Evolutionary conservation across 2,113 vertebrate species (phyloP).

Genomic region (Nesogale talazaci): DNA sequence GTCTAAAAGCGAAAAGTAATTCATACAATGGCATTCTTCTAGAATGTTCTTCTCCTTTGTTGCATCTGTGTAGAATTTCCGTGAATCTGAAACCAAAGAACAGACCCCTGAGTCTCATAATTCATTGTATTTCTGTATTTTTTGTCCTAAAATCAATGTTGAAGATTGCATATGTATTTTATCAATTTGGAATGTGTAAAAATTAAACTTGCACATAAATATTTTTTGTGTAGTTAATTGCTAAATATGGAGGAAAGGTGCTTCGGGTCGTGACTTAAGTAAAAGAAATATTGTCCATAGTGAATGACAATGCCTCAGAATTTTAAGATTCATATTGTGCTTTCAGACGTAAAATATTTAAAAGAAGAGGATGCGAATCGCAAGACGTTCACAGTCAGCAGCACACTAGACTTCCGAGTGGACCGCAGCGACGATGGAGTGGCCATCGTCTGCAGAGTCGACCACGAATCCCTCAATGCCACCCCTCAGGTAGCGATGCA

Average conservation of each 20-base stretch:
- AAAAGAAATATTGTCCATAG: constrained; percentile 15
- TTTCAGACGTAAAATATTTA: constrained; percentile 89
- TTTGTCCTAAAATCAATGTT: constrained; percentile 22
- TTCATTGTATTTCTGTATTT: background rate
- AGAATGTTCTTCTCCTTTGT: background rate
- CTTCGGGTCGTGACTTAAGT: background rate
- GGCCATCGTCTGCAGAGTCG: constrained; percentile 95
- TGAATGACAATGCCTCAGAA: background rate
- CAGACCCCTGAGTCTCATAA: background rate
- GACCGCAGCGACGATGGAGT: constrained; percentile 94
- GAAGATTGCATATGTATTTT: constrained; percentile 41
- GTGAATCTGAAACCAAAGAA: background rate
- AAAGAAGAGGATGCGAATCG: constrained; percentile 93
- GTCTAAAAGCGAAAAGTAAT: background rate
- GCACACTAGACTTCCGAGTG: constrained; percentile 93
- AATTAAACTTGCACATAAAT: constrained; percentile 5
- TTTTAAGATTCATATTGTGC: constrained; percentile 62
- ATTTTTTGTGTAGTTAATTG: background rate
- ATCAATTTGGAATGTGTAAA: constrained; percentile 37
- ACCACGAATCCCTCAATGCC: constrained; percentile 94
- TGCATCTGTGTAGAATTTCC: constrained; percentile 1
- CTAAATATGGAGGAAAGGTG: background rate
- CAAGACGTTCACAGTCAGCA: constrained; percentile 95
- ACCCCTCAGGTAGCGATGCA: constrained; percentile 95
- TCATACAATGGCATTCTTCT: constrained; percentile 1